Evolutionary conservation across 2,797 vertebrate genomes (phyloP), one percentile per base, ranked within the genome.

Genomic region (Cuniculus paca): DNA sequence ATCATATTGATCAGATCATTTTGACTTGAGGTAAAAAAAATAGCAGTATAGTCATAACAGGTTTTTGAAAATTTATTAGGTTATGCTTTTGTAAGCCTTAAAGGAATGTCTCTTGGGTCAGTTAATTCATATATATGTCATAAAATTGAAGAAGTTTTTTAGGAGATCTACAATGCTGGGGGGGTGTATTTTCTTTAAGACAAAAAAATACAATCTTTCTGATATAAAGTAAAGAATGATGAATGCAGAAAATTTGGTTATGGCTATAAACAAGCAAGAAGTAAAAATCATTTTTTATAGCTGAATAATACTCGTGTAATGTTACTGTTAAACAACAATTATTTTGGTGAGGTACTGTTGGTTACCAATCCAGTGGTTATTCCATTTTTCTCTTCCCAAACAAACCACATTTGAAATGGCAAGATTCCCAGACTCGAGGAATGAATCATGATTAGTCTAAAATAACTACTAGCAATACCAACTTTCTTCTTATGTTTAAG

Each of bases 91-190:
- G 56, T 90, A 74, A 88, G 11, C 68, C 22, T 72, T 72, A 45
- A 90, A 68, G 58, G 13, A 78, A 52, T 83, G 28, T 88, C 20
- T 93, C 45, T 93, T 20, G 6, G n/a, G n/a, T 17, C 58, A 75
- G 58, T 77, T 96, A 93, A 96, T 94, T 87, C 36, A 88, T 48
- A 13, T 22, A 89, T 90, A 96, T 96, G 36, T 79, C 28, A 80
- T 88, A 22, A 52, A 54, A 24, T 8, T 91, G 52, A 89, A 93
- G 42, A 63, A 88, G 94, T 80, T 86, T 34, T 88, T 90, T 77
- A 90, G 63, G 54, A 80, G 61, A 6, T 78, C 89, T 95, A 86
- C 12, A 83, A 90, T 56, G 34, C 58, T 89, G 79, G 12, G 14
- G 42, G 24, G 3, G 3, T 0, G 3, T 0, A 50, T 94, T 90